These are phyloP conservation scores for Drosophila imparisetae DNA, from an alignment of 2,888 invertebrate species.

Conservation along the genomic window DNA sequence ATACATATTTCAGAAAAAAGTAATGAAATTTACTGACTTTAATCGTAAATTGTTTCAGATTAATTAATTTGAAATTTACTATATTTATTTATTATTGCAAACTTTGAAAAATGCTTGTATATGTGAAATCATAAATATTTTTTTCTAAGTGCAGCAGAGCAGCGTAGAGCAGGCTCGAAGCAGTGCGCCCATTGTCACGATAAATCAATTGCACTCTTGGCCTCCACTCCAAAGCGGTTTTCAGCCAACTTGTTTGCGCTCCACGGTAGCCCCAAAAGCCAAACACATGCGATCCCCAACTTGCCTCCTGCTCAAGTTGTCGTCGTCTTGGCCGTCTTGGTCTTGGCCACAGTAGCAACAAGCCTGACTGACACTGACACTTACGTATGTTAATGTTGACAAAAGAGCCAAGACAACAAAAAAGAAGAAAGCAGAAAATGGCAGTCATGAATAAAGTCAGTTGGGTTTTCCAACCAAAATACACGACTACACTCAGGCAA, in stretches of 20 bases:
- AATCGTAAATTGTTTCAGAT: neutral
- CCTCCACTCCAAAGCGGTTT: constrained; percentile 43
- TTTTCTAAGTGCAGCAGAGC: neutral
- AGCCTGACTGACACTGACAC: constrained; percentile 79
- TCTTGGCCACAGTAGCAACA: constrained; percentile 71
- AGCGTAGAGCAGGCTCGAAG: constrained; percentile 39
- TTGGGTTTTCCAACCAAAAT: constrained; percentile 1
- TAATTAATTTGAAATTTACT: neutral
- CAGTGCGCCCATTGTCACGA: constrained; percentile 77
- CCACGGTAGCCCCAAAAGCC: constrained; percentile 31
- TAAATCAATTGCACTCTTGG: constrained; percentile 80
- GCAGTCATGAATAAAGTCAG: constrained; percentile 19
- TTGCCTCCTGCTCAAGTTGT: constrained; percentile 23
- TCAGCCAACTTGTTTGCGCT: constrained; percentile 23
- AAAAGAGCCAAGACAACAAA: constrained; percentile 67
- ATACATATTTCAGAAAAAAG: neutral
- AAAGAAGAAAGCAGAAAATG: constrained; percentile 32
- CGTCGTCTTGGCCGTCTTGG: constrained; percentile 11
- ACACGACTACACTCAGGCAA: neutral
- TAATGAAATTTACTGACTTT: neutral
- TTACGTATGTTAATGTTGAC: constrained; percentile 83
- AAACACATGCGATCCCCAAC: constrained; percentile 38
- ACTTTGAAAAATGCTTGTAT: neutral
- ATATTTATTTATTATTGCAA: neutral
- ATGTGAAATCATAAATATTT: neutral